phyloP scores from a whole-genome alignment of 2,797 vertebrate species.

The Halcyon chelicuti region DNA sequence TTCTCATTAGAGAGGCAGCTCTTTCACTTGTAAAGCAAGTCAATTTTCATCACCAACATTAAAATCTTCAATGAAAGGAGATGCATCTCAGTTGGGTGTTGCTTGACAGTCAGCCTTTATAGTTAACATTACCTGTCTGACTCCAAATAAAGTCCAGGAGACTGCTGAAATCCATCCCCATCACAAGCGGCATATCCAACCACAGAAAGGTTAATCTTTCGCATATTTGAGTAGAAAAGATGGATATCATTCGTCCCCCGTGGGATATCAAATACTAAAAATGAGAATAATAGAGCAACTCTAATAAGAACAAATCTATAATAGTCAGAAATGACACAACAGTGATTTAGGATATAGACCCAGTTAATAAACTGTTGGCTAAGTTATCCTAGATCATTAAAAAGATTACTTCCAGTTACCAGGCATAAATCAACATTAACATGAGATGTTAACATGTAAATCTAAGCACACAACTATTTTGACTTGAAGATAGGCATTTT shows the following conservation, averaged over 20 bases:
- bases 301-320: neutral
- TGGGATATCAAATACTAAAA: slow-evolving; percentile 88
- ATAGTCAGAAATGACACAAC: neutral
- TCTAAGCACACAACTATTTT: neutral
- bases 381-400: neutral
- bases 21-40: neutral
- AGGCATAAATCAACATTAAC: neutral
- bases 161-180: slow-evolving; percentile 61
- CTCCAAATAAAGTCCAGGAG: slow-evolving; percentile 41
- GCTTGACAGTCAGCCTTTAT: neutral
- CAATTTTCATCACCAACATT: neutral
- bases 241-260: slow-evolving; percentile 86
- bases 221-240: slow-evolving; percentile 91
- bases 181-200: slow-evolving; percentile 72
- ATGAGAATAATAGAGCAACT: neutral
- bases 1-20: neutral
- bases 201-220: slow-evolving; percentile 86
- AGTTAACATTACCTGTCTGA: slow-evolving; percentile 78
- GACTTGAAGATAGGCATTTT: neutral
- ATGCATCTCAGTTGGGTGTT: neutral
- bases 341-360: neutral
- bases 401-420: neutral
- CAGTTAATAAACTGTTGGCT: neutral
- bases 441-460: neutral
- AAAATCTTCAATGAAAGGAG: neutral